Base-by-base conservation (phyloP, 1,140 invertebrate genomes). In the Adelges cooleyi region DNA sequence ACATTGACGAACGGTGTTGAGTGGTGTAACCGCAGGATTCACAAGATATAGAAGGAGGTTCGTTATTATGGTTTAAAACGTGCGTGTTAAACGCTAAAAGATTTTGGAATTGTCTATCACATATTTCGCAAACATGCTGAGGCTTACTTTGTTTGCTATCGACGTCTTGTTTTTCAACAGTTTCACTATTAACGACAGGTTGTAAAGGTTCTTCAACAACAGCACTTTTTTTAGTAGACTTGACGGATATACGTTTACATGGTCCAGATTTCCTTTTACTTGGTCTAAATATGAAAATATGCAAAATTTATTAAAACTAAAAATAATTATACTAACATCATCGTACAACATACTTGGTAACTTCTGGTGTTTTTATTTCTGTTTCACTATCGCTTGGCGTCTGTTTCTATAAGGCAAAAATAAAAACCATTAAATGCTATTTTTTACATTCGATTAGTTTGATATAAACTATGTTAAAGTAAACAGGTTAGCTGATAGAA, bases 1-100 rank as follows among this genome's bases (percentile, higher is more conserved):
- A 67, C 18, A 79, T 53, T 18, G 75, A 74, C 5, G 74, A 75
- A 3, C 73, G 73, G n/a, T 77, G 75, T 0, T 74, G 71, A 38
- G 77, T 76, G 0, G 74, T 71, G 3, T 73, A 72, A 0, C 74
- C 75, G 52, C 77, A 78, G 3, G 75, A 70, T 44, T 77, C 75
- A 66, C 77, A 78, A 0, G 74, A 50, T 44, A 72, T 74, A 23
- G 74, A 74, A 8, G 65, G 20, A 42, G 48, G 65, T 42, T 66
- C 65, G 27, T 66, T 66, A 52, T 66, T 52, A 42, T 66, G 65
- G 4, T 51, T 66, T 29, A 40, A 13, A 3, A 51, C 50, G 27
- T 66, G 65, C 44, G 66, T 65, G 15, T 54, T 69, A 59, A 59
- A 59, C 18, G 54, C 54, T 17, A 59, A 59, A 44, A 59, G 54